Conservation (phyloP, 2,888 invertebrate species). For the Cheilosia grossa region DNA sequence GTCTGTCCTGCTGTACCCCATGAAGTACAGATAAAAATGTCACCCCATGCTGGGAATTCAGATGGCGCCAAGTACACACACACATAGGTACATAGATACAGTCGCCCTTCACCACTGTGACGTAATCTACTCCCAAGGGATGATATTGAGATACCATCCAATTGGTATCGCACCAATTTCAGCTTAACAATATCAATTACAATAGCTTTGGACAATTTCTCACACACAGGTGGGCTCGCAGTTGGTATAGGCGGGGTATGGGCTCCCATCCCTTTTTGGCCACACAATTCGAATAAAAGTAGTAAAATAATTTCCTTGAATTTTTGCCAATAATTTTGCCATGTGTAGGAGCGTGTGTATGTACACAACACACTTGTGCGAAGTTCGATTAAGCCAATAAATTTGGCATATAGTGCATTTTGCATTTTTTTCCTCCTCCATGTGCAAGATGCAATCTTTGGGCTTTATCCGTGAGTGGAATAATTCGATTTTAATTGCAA, state of each 20-base stretch:
- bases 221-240: conserved; percentile 43
- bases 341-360: conserved; percentile 15
- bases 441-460: conserved; percentile 69
- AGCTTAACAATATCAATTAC: conserved; percentile 62
- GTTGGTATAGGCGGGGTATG: not conserved
- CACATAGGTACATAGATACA: not conserved
- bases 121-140: conserved; percentile 45
- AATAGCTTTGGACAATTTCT: conserved; percentile 58
- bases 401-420: conserved; percentile 32
- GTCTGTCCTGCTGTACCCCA: not conserved
- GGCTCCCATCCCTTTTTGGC: not conserved
- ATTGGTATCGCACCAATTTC: conserved; percentile 45
- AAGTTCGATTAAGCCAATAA: conserved; percentile 70
- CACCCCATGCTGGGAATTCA: conserved; percentile 33
- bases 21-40: conserved; percentile 34
- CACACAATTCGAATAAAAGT: conserved; percentile 20
- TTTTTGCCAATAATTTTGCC: conserved; percentile 63
- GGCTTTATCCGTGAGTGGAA: conserved; percentile 65
- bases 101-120: conserved; percentile 48
- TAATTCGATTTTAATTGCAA: conserved; percentile 74
- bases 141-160: conserved; percentile 32
- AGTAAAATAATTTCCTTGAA: conserved; percentile 44
- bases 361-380: conserved; percentile 25
- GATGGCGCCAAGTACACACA: conserved; percentile 52
- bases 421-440: conserved; percentile 13